A percentile compares a stretch with the other conserved stretches of the same genome.
Evolutionary conservation across 2,113 vertebrate genomes (phyloP).

Genomic region (Melanostigma gelatinosum): DNA sequence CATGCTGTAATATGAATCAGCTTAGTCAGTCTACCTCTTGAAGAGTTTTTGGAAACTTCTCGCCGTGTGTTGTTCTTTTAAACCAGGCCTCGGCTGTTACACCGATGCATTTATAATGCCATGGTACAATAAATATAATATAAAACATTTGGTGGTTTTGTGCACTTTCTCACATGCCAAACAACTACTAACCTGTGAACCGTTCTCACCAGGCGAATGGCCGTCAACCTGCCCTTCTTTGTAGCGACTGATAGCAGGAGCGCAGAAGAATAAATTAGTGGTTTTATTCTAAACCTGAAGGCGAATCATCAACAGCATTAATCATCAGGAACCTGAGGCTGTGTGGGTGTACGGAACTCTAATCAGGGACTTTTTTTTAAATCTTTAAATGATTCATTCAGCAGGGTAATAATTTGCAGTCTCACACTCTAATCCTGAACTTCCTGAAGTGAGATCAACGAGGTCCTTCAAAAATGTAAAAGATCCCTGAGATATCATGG

Average conservation of each 20-base stretch:
- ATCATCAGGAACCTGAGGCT: slow-evolving; percentile 48
- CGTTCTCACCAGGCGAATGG: background rate
- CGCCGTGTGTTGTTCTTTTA: background rate
- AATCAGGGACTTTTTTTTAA: slow-evolving; percentile 42
- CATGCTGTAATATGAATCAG: slow-evolving; percentile 27
- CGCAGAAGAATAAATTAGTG: slow-evolving; percentile 50
- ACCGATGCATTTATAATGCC: slow-evolving; percentile 11
- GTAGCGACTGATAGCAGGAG: slow-evolving; percentile 3
- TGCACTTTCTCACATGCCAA: background rate
- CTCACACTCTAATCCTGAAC: slow-evolving; percentile 22
- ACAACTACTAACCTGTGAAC: slow-evolving; percentile 6
- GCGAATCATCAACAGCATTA: slow-evolving; percentile 70
- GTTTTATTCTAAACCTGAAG: slow-evolving; percentile 45
- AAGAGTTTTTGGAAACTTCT: slow-evolving; percentile 20
- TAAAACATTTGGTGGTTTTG: background rate
- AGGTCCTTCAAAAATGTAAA: background rate
- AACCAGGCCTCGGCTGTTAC: slow-evolving; percentile 43
- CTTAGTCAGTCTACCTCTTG: slow-evolving; percentile 39
- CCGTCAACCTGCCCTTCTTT: background rate
- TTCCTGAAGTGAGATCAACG: slow-evolving; percentile 20
- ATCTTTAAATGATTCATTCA: slow-evolving; percentile 65
- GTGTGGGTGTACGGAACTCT: slow-evolving; percentile 42
- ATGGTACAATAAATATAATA: slow-evolving; percentile 45
- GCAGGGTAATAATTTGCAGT: slow-evolving; percentile 53
- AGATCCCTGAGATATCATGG: background rate